Conservation (phyloP, 1,140 invertebrate species). For the Anastrepha obliqua region DNA sequence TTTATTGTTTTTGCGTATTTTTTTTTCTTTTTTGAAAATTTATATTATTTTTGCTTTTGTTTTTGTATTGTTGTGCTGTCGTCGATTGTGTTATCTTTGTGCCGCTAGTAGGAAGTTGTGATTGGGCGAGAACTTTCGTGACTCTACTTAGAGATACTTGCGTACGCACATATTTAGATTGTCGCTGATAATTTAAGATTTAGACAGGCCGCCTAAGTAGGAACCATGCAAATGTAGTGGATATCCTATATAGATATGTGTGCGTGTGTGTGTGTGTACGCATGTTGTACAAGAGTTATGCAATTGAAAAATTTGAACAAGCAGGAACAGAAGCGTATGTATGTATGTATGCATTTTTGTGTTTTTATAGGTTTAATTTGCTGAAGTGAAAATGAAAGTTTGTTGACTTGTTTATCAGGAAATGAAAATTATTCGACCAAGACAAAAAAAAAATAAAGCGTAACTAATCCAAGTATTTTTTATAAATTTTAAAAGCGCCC, state of each 20-base stretch:
- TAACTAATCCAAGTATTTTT: no score
- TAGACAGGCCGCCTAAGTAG: constrained; percentile 10
- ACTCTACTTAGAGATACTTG: background rate
- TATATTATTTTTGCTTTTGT: background rate
- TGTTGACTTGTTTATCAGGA: no score
- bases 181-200: constrained; percentile 32
- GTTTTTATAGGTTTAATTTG: no score
- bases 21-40: background rate
- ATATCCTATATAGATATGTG: background rate
- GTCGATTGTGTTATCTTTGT: constrained; percentile 23
- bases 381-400: no score
- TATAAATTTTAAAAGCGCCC: no score
- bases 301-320: background rate
- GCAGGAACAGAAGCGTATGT: background rate
- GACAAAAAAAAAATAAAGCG: no score
- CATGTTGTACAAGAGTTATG: constrained; percentile 15
- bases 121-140: background rate
- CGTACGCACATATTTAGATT: background rate
- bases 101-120: background rate
- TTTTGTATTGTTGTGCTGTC: background rate
- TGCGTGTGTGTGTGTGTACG: background rate
- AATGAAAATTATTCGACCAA: no score
- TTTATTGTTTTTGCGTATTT: background rate
- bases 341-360: background rate
- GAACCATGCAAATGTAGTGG: background rate